These are phyloP conservation scores for Caenorhabditis uteleia DNA, from an alignment of 2,888 invertebrate genomes.

Conservation along the genomic window DNA sequence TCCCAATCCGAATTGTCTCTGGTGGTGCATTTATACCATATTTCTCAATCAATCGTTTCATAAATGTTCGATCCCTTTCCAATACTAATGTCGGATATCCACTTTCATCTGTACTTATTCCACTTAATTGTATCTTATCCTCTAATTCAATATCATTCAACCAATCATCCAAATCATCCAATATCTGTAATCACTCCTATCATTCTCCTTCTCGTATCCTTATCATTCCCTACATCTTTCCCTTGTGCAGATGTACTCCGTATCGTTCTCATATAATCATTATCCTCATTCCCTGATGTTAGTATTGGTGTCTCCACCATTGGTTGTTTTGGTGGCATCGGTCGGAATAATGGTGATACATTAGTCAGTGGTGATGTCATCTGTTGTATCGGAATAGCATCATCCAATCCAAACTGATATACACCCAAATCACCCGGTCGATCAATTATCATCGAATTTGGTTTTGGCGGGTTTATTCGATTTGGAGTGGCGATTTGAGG, in stretches of 20 bases:
- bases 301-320: conserved; percentile 27
- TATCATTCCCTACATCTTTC: not conserved
- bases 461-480: conserved; percentile 21
- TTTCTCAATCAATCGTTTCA: conserved; percentile 29
- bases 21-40: conserved; percentile 25
- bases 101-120: conserved; percentile 30
- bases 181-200: conserved; percentile 13
- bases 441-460: conserved; percentile 26
- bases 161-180: conserved; percentile 36
- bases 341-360: conserved; percentile 13
- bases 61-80: conserved; percentile 24
- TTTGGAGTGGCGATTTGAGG: conserved; percentile 10
- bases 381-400: conserved; percentile 19
- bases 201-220: not conserved
- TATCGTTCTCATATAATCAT: conserved; percentile 22
- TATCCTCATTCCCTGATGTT: conserved; percentile 5
- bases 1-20: conserved; percentile 23
- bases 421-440: conserved; percentile 15
- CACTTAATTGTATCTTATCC: conserved; percentile 22
- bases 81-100: conserved; percentile 26
- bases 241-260: conserved; percentile 35
- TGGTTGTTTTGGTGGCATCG: conserved; percentile 4
- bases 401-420: conserved; percentile 21
- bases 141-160: conserved; percentile 27
- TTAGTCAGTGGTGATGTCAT: conserved; percentile 14